Evolutionary conservation across 2,113 vertebrate species (phyloP), one percentile per base, ranked within the genome.

Genomic region (Etheostoma cragini): DNA sequence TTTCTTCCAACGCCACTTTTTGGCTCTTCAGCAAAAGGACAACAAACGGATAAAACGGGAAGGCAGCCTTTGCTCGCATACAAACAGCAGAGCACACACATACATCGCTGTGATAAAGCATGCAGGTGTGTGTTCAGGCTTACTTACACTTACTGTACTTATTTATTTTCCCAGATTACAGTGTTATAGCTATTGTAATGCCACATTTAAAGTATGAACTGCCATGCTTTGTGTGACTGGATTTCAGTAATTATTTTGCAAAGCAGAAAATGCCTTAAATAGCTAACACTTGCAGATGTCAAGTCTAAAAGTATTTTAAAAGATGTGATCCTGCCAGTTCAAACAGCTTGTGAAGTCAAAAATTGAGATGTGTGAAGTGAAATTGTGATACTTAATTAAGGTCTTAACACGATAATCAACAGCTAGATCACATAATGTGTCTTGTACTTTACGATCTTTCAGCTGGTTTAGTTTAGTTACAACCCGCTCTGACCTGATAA

Each of bases 1-100:
- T 88, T 86, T 85, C 75, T 87, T 84, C 81, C 50, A 78, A 78
- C 65, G 72, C 69, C 65, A 84, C 62, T 50, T 83, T 76, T 79
- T 26, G 33, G 33, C 78, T 84, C 66, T 80, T 84, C 62, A 81
- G 83, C 75, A 72, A 76, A 71, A 76, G 60, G 56, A 84, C 64
- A 58, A 72, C 61, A 33, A 88, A 72, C 65, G 60, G 65, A 82
- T 82, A 69, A 66, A 80, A 75, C 63, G 65, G 61, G 62, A 38
- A 77, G 24, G 78, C 11, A 66, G 38, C 19, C 21, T 4, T 6
- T 26, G 58, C 35, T 42, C 11, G 11, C 24, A 78, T 54, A 57
- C n/a, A 12, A 19, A 38, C 24, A 47, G 13, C 38, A 26, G 19
- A 62, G 62, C 75, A 76, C 64, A 71, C 69, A 63, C 53, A 56